Conservation (phyloP, 2,797 vertebrate genomes). For the Coracias cyanogaster region DNA sequence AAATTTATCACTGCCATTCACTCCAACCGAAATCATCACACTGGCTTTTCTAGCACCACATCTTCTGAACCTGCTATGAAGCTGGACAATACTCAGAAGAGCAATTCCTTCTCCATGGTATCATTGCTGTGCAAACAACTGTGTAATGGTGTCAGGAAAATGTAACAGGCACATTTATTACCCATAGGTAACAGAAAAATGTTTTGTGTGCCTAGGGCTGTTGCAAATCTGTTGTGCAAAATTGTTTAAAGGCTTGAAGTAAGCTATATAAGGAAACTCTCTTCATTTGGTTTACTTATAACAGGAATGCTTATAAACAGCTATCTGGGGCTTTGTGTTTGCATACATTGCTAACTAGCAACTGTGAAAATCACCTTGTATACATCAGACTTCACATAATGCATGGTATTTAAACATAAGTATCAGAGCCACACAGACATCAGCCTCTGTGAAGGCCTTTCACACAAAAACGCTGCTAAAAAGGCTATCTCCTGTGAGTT, state of each 20-base stretch:
- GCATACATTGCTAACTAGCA: background rate
- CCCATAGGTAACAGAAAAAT: background rate
- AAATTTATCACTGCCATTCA: background rate
- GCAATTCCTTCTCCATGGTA: background rate
- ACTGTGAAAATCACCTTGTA: background rate
- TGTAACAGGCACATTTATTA: background rate
- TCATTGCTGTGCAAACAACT: background rate
- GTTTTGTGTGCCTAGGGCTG: background rate
- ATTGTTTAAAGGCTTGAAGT: background rate
- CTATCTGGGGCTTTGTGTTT: background rate
- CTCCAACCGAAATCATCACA: background rate
- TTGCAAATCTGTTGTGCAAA: background rate
- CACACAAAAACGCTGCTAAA: background rate
- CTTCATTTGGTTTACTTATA: background rate
- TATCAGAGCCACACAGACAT: background rate
- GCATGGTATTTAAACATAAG: background rate
- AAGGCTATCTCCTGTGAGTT: background rate
- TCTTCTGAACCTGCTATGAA: background rate
- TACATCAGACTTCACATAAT: background rate
- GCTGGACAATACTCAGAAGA: background rate
- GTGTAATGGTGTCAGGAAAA: background rate
- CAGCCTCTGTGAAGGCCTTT: background rate
- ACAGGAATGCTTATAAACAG: background rate
- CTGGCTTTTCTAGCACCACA: background rate
- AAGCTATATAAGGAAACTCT: background rate